Conservation (phyloP, 2,888 invertebrate species). For the Encarsia formosa region DNA sequence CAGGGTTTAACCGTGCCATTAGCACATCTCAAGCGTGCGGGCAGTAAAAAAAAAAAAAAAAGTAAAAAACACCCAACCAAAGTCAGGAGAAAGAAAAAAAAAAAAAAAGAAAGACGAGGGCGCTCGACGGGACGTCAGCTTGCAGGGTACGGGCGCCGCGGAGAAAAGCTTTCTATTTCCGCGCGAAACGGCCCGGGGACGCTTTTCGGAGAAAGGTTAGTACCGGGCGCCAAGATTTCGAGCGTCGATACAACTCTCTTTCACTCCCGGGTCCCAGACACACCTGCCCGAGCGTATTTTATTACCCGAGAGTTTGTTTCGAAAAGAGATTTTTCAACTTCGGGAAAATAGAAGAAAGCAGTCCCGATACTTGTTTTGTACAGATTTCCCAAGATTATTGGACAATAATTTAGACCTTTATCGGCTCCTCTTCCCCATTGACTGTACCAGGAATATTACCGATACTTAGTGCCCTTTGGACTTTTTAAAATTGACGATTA, state of each 20-base stretch:
- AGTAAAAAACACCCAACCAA: not conserved
- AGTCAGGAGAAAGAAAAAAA: not conserved
- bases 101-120: not conserved
- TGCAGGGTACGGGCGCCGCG: not conserved
- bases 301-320: slow-evolving; percentile 1
- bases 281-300: not conserved
- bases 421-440: too few relatives aligned
- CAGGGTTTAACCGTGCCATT: too few relatives aligned
- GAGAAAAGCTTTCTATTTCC: slow-evolving; percentile 14
- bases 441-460: too few relatives aligned
- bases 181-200: too few relatives aligned
- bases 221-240: slow-evolving; percentile 27
- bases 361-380: too few relatives aligned
- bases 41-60: too few relatives aligned
- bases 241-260: slow-evolving; percentile 15
- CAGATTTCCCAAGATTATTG: too few relatives aligned
- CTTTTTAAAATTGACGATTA: too few relatives aligned
- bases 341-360: not conserved
- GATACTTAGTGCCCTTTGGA: too few relatives aligned
- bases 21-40: too few relatives aligned
- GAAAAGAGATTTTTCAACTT: not conserved
- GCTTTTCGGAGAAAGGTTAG: slow-evolving; percentile 25
- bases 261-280: slow-evolving; percentile 2
- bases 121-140: slow-evolving; percentile 12
- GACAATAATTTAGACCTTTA: too few relatives aligned